A percentile compares a stretch with the other conserved stretches of the same genome.
These are phyloP conservation scores for Peromyscus nudipes DNA, from an alignment of 2,797 vertebrate genomes.

Conservation along the genomic window DNA sequence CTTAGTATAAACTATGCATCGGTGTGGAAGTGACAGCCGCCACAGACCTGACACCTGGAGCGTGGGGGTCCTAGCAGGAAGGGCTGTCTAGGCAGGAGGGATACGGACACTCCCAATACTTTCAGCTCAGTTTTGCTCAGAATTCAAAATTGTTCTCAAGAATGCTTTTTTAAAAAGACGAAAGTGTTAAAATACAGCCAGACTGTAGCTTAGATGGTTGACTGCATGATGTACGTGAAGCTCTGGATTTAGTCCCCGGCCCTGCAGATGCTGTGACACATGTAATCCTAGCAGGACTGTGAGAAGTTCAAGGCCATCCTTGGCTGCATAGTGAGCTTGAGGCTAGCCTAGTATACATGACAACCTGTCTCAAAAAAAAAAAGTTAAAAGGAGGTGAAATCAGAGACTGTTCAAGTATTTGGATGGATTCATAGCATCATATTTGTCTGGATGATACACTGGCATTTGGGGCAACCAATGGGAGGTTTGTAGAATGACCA, in stretches of 20 bases:
- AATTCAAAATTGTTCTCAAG: slow-evolving; percentile 39
- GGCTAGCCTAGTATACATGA: background rate
- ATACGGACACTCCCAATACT: background rate
- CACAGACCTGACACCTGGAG: background rate
- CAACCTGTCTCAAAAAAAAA: background rate
- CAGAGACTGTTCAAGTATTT: slow-evolving; percentile 22
- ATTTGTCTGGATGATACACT: background rate
- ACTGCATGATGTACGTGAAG: fast-evolving
- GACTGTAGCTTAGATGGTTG: background rate
- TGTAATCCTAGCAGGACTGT: background rate
- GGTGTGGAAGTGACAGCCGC: fast-evolving
- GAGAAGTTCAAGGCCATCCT: background rate
- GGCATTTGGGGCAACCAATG: background rate
- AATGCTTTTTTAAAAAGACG: background rate
- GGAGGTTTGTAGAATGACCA: background rate
- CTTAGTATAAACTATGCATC: background rate
- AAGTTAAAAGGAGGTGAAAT: slow-evolving; percentile 14
- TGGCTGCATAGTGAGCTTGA: background rate
- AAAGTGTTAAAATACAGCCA: background rate
- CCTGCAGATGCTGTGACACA: background rate
- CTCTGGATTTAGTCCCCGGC: background rate
- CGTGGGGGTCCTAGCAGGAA: too few species aligned
- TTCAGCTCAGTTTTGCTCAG: background rate
- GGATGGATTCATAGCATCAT: background rate
- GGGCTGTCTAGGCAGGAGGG: background rate